Conservation (phyloP, 2,797 vertebrate species). For the Spinus olivaceus region DNA sequence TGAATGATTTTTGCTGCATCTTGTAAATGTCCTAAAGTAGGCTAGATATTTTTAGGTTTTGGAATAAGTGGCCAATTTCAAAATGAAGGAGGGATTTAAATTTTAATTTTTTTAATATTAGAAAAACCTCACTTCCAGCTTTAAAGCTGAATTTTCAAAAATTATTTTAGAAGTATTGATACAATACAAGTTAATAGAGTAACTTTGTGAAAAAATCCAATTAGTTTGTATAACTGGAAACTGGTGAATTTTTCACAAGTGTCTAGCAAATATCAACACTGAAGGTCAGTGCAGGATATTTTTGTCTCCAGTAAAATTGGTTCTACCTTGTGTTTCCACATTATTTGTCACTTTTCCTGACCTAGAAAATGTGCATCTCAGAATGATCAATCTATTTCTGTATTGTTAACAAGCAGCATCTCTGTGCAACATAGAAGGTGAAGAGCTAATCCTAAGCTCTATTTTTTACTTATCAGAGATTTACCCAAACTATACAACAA, state of each 20-base stretch:
- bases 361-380: not conserved
- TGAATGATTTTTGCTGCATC: not conserved
- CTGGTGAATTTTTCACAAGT: not conserved
- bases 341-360: not conserved
- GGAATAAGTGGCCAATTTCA: not conserved
- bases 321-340: not conserved
- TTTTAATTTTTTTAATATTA: not conserved
- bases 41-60: not conserved
- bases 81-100: not conserved
- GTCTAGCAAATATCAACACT: not conserved
- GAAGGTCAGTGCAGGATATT: not conserved
- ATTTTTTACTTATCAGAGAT: not conserved
- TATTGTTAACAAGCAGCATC: not conserved
- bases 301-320: not conserved
- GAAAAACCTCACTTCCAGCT: not conserved
- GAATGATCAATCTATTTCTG: not conserved
- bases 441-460: not conserved
- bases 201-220: not conserved
- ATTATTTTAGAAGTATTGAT: not conserved
- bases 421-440: not conserved
- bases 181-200: not conserved
- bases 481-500: not conserved
- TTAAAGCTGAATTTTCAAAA: not conserved
- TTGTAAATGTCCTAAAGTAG: not conserved
- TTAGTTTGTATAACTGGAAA: not conserved